These are phyloP conservation scores for Coleophora flavipennella DNA, from an alignment of 2,888 invertebrate genomes.

Conservation along the genomic window DNA sequence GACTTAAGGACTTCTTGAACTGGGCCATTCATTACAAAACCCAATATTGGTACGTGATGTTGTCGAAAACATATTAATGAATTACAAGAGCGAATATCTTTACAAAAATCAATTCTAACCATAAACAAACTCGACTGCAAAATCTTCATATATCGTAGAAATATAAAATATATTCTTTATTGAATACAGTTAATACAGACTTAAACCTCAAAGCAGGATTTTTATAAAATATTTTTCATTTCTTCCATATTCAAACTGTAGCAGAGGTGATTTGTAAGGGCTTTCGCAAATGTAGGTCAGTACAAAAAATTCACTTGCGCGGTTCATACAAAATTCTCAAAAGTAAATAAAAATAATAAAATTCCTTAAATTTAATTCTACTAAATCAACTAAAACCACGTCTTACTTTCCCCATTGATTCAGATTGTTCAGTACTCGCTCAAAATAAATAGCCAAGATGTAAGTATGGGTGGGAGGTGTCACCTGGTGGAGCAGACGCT, in stretches of 20 bases:
- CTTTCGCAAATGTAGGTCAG: slow-evolving; percentile 19
- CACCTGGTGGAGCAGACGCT: background rate
- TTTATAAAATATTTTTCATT: slow-evolving; percentile 6
- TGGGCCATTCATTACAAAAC: too few relatives aligned
- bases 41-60: too few relatives aligned
- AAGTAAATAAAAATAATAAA: slow-evolving; percentile 22
- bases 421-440: slow-evolving; percentile 15
- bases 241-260: slow-evolving; percentile 24
- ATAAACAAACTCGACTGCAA: too few relatives aligned
- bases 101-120: too few relatives aligned
- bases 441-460: slow-evolving; percentile 25
- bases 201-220: too few relatives aligned
- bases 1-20: too few relatives aligned
- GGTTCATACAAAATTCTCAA: slow-evolving; percentile 24
- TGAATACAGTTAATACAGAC: too few relatives aligned
- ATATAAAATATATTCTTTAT: too few relatives aligned
- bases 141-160: too few relatives aligned
- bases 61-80: too few relatives aligned
- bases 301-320: slow-evolving; percentile 40
- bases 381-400: slow-evolving; percentile 5
- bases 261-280: slow-evolving; percentile 30
- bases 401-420: slow-evolving; percentile 5
- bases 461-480: slow-evolving; percentile 17
- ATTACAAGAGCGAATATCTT: too few relatives aligned
- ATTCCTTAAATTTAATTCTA: slow-evolving; percentile 15